Evolutionary conservation across 2,888 invertebrate species (phyloP).

Genomic region (Lapara coniferarum): DNA sequence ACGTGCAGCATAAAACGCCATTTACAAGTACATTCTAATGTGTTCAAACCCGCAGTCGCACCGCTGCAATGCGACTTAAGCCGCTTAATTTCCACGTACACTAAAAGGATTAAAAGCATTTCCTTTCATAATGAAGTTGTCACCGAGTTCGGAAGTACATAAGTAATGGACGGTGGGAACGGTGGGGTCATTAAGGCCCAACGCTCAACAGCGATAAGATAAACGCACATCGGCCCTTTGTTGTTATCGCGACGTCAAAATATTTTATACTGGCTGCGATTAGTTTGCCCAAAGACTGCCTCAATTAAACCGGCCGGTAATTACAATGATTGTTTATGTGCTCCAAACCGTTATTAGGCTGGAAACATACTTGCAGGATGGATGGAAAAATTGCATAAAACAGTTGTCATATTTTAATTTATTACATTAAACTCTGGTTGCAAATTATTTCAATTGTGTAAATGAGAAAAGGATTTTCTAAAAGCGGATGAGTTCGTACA

Average conservation of each 20-base stretch:
- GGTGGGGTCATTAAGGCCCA: constrained; percentile 70
- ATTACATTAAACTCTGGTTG: constrained; percentile 9
- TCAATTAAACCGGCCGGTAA: constrained; percentile 37
- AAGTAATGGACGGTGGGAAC: constrained; percentile 48
- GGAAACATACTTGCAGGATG: constrained; percentile 7
- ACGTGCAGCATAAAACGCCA: constrained; percentile 21
- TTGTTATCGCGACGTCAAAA: constrained; percentile 77
- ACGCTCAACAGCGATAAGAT: constrained; percentile 74
- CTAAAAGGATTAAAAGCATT: constrained; percentile 30
- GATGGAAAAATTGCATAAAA: neutral
- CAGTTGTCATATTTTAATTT: constrained; percentile 11
- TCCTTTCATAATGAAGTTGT: constrained; percentile 64
- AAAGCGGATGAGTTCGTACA: constrained; percentile 13
- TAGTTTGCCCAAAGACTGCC: constrained; percentile 42
- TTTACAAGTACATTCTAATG: constrained; percentile 27
- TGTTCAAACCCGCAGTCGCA: constrained; percentile 23
- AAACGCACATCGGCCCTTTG: constrained; percentile 67
- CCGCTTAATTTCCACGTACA: constrained; percentile 29
- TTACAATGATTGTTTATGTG: constrained; percentile 44
- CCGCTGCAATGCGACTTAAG: constrained; percentile 24
- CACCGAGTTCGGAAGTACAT: constrained; percentile 55
- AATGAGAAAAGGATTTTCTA: constrained; percentile 20
- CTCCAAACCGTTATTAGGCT: neutral
- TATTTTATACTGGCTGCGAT: constrained; percentile 74
- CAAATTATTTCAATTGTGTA: constrained; percentile 11